Evolutionary conservation across 2,888 invertebrate species (phyloP), one percentile per base, ranked within the genome.

Genomic region (Pseudolycoriella hygida): DNA sequence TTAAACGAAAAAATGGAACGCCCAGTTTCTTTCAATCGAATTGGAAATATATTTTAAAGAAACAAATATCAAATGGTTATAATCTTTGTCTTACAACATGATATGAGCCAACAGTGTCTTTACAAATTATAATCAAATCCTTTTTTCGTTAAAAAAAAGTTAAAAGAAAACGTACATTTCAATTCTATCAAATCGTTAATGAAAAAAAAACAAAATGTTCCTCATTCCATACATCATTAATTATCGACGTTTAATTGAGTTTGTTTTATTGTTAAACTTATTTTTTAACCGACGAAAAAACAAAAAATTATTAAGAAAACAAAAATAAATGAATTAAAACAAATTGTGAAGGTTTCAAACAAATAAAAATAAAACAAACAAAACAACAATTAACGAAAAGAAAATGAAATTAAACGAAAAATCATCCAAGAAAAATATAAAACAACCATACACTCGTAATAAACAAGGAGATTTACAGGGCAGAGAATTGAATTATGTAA

Each of bases 321-420:
- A 34, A 34, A 34, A 34, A n/a, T n/a, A n/a, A n/a, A 34, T 14
- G 15, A 34, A 34, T 3, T 14, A 34, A 17, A 40, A 40, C 40
- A 40, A 40, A 40, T 17, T 19, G 40, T 17, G 17, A 40, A 15
- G 40, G 40, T 40, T 40, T 40, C 40, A 40, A 40, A 40, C 5
- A 40, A 40, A 12, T 3, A 40, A 40, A 40, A 40, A 40, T 15
- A 40, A 40, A 40, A 40, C n/a, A 40, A 15, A 12, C n/a, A 40
- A 40, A 18, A 40, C 3, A 18, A 18, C 4, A 18, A 40, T 15
- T 18, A 40, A 17, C 12, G 18, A 18, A n/a, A 17, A 17, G 40
- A 17, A 40, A 15, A 15, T 8, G 19, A 40, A 38, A 40, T 40
- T 6, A 38, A 38, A 38, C 38, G 4, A 15, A 25, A 25, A 25